Evolutionary conservation across 2,888 invertebrate species (phyloP).

Genomic region (Athetis lepigone): DNA sequence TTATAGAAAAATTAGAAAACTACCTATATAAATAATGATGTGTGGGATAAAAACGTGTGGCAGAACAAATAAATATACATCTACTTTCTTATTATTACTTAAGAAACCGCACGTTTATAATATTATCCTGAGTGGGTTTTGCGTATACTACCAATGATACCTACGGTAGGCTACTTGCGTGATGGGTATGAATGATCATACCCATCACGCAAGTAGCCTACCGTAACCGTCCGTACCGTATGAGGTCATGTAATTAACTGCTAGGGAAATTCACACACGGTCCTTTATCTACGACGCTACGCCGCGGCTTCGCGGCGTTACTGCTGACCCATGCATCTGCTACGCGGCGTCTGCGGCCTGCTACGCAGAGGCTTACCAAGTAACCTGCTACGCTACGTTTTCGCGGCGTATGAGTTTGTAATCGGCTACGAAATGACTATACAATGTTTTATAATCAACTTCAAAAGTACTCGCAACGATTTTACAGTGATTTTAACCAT

Average conservation of each 20-base stretch:
- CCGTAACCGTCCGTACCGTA: too few relatives aligned
- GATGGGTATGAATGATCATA: too few relatives aligned
- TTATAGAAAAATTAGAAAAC: constrained; percentile 16
- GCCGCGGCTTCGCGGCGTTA: background rate
- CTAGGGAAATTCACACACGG: too few relatives aligned
- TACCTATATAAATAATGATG: constrained; percentile 18
- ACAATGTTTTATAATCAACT: background rate
- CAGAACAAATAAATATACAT: background rate
- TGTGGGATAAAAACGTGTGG: background rate
- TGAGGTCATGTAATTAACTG: too few relatives aligned
- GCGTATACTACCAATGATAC: too few relatives aligned
- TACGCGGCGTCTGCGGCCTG: background rate
- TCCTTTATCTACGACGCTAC: background rate
- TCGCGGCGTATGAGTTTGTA: too few relatives aligned
- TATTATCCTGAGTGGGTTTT: too few relatives aligned
- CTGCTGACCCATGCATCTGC: background rate
- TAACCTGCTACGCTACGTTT: background rate
- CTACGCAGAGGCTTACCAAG: background rate
- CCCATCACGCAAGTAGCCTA: too few relatives aligned
- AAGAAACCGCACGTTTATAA: background rate
- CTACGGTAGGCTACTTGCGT: too few relatives aligned
- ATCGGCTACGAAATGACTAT: background rate
- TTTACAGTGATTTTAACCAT: background rate
- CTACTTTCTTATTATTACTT: constrained; percentile 3
- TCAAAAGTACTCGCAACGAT: too few relatives aligned